Conservation (phyloP, 37 sponge, comb jelly and placozoan species). For the Aplysina aerophoba region DNA sequence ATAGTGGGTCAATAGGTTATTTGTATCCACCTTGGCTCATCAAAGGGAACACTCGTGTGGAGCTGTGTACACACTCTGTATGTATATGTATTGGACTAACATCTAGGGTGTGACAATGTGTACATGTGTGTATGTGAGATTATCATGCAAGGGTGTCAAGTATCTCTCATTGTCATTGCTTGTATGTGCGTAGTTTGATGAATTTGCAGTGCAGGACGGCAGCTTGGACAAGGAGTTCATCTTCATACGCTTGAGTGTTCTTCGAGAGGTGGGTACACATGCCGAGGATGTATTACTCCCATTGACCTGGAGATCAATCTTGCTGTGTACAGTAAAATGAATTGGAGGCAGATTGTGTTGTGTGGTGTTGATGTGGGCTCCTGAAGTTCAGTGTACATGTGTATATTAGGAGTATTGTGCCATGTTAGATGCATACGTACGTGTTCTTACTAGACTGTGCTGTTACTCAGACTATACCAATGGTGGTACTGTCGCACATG, state of each 20-base stretch:
- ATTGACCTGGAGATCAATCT: neutral
- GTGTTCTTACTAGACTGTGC: too few relatives aligned
- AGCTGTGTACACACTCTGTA: too few relatives aligned
- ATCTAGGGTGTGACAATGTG: too few relatives aligned
- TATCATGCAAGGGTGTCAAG: neutral
- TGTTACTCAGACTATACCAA: too few relatives aligned
- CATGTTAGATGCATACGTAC: neutral
- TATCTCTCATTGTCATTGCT: neutral
- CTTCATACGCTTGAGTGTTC: slow-evolving; percentile 85
- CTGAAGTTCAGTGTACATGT: neutral
- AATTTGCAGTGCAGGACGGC: slow-evolving; percentile 50
- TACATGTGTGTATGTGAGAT: neutral
- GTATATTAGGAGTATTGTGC: too few relatives aligned
- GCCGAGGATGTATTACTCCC: neutral
- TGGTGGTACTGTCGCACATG: neutral
- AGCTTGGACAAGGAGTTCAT: slow-evolving; percentile 90
- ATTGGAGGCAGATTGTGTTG: too few relatives aligned
- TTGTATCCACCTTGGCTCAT: too few relatives aligned
- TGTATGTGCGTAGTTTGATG: slow-evolving; percentile 57
- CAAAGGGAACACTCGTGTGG: too few relatives aligned
- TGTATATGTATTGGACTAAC: too few relatives aligned
- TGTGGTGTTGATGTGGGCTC: too few relatives aligned
- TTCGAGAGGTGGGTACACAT: slow-evolving; percentile 75
- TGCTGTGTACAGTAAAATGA: neutral
- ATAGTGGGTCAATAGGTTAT: too few relatives aligned